phyloP scores from a whole-genome alignment of 2,888 invertebrate genomes.

The Scrobipalpa costella region DNA sequence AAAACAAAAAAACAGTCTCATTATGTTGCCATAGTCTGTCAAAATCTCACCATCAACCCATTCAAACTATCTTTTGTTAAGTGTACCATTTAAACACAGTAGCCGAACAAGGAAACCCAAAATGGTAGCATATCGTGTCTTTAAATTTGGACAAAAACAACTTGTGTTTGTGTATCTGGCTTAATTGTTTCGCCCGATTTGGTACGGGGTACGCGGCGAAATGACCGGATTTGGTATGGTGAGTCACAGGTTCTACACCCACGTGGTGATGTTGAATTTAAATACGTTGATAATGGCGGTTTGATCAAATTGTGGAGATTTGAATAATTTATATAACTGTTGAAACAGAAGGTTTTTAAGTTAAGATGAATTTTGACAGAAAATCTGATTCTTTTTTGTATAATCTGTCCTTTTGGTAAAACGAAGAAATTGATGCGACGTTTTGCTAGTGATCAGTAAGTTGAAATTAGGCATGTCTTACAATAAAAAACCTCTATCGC shows the following conservation, averaged over 20 bases:
- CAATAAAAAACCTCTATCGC: too few relatives aligned
- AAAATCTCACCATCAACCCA: slow-evolving; percentile 22
- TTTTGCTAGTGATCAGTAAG: too few relatives aligned
- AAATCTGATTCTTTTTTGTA: too few relatives aligned
- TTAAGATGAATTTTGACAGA: too few relatives aligned
- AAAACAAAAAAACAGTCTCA: not conserved
- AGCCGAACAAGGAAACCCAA: slow-evolving; percentile 30
- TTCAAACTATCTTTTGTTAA: slow-evolving; percentile 29
- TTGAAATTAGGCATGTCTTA: too few relatives aligned
- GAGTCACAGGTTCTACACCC: slow-evolving; percentile 39
- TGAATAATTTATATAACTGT: not conserved
- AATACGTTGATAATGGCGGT: slow-evolving; percentile 9
- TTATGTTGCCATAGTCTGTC: not conserved
- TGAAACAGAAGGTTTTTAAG: not conserved
- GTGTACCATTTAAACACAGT: slow-evolving; percentile 37
- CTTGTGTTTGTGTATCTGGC: slow-evolving; percentile 37
- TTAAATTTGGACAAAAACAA: slow-evolving; percentile 51
- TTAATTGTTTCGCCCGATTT: slow-evolving; percentile 51
- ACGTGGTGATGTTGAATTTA: slow-evolving; percentile 37
- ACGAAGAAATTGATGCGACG: too few relatives aligned
- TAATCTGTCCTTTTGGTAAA: too few relatives aligned
- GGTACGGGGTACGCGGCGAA: slow-evolving; percentile 44
- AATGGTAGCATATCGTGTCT: slow-evolving; percentile 43
- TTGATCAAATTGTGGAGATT: slow-evolving; percentile 6
- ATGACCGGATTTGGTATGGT: slow-evolving; percentile 44